Evolutionary conservation across 2,888 invertebrate species (phyloP).

Genomic region (Nineta flava): DNA sequence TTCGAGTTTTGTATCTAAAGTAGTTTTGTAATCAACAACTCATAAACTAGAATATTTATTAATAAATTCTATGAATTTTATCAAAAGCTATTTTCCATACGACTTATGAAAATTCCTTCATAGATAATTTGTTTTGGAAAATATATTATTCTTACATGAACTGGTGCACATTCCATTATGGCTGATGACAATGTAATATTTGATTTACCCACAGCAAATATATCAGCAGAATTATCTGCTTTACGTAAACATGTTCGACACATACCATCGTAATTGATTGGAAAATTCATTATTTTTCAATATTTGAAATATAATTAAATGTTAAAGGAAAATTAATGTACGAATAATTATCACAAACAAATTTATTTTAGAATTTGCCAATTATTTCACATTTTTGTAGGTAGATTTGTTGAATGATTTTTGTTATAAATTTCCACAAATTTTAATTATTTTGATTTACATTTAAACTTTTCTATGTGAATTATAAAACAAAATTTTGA

Average conservation of each 20-base stretch:
- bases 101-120: too few relatives aligned
- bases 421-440: neutral
- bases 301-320: neutral
- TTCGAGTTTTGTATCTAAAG: too few relatives aligned
- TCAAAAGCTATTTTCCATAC: too few relatives aligned
- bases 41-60: too few relatives aligned
- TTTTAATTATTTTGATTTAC: neutral
- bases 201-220: neutral
- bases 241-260: conserved; percentile 3
- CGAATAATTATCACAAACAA: neutral
- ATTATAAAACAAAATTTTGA: too few relatives aligned
- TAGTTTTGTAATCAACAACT: too few relatives aligned
- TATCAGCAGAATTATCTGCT: conserved; percentile 1
- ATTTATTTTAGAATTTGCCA: neutral
- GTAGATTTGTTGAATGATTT: too few relatives aligned
- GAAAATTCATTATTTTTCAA: conserved; percentile 1
- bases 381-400: neutral
- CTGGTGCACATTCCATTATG: conserved; percentile 1
- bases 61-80: too few relatives aligned
- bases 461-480: neutral
- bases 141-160: neutral
- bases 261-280: conserved; percentile 3
- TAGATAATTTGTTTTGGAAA: too few relatives aligned
- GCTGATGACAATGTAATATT: conserved; percentile 1
- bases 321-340: neutral